Base-by-base conservation (phyloP, 2,113 vertebrate species). In the Dipodomys stephensi region DNA sequence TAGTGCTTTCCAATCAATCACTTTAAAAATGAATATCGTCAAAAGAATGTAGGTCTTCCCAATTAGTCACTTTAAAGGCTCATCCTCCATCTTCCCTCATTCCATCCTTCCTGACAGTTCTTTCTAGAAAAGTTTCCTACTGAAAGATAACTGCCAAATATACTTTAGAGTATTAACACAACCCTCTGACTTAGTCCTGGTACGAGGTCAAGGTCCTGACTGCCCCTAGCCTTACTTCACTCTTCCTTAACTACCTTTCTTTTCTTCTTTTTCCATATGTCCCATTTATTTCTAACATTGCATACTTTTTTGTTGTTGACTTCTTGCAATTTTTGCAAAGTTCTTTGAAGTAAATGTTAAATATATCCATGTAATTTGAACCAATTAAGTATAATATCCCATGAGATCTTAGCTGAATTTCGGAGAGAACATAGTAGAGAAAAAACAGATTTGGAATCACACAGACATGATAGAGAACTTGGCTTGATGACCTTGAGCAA, bases 41-140 rank as follows among this genome's bases (percentile, higher is more conserved):
- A 78, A 93, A 78, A 27, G 27, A 84, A 87, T 81, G 20, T 9
- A 65, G 7, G 62, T 23, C n/a, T 78, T 86, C 85, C 49, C 46
- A 85, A 64, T 77, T 91, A 76, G 71, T 83, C 39, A 65, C 62
- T 88, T 92, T 82, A 49, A 96, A 93, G 96, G 28, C 8, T 44
- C 60, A 78, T 86, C 16, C 80, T n/a, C 82, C 67, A 6, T 6
- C 79, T 60, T 84, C 49, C 76, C 81, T 79, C 65, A 85, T 85
- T 69, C 82, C 53, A 86, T 3, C 6, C 65, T 79, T 85, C 23
- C 65, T 92, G 90, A 71, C 62, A 83, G 53, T 83, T 90, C 19
- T 83, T 53, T 85, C 92, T 35, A 82, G 22, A 88, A 83, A 84
- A 30, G 25, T 15, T 80, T 95, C 83, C 73, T 57, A 57, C 12